These are phyloP conservation scores for Diadegma fenestrale DNA, from an alignment of 2,888 invertebrate genomes.

Conservation along the genomic window DNA sequence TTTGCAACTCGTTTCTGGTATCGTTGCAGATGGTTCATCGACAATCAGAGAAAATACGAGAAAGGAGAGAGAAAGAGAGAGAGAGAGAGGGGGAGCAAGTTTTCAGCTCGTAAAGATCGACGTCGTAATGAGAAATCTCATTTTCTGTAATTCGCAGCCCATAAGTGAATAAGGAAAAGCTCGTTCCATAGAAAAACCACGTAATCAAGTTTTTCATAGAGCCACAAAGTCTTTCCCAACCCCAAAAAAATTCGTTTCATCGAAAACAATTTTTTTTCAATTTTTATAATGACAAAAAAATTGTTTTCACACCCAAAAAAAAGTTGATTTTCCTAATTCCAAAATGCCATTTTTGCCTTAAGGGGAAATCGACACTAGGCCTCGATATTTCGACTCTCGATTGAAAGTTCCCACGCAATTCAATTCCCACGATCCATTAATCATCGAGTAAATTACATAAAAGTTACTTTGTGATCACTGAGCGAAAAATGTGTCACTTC, in stretches of 20 bases:
- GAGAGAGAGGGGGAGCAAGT: no score
- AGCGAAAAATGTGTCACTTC: not conserved
- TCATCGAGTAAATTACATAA: not conserved
- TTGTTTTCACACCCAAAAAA: no score
- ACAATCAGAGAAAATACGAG: not conserved
- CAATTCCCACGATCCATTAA: not conserved
- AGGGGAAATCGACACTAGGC: no score
- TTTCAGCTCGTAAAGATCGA: not conserved
- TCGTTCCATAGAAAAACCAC: not conserved
- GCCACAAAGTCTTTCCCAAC: not conserved
- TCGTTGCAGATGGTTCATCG: constrained; percentile 35
- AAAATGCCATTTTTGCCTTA: no score
- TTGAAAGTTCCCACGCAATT: not conserved
- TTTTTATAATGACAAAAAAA: not conserved
- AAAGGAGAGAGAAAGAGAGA: not conserved
- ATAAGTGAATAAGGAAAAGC: not conserved
- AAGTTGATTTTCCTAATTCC: no score
- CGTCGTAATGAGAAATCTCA: not conserved
- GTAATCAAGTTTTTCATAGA: not conserved
- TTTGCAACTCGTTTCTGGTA: constrained; percentile 44
- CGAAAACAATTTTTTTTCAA: not conserved
- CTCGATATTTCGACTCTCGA: not conserved
- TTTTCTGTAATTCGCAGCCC: not conserved
- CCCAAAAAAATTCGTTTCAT: not conserved
- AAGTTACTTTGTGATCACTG: not conserved